Evolutionary conservation across 2,888 invertebrate species (phyloP).

Genomic region (Julus scandinavius): DNA sequence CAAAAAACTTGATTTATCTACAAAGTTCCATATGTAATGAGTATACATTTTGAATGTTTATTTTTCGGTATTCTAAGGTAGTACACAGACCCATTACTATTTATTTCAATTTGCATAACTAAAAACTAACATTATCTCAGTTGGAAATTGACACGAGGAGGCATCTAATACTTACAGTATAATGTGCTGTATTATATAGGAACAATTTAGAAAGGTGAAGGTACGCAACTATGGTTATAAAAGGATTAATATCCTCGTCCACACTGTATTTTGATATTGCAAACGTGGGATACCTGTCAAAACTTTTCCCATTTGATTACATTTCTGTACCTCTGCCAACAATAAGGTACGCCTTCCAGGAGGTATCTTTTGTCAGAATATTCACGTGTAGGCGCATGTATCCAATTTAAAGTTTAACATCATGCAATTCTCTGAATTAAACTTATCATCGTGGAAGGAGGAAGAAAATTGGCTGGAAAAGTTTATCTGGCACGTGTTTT

Average conservation of each 20-base stretch:
- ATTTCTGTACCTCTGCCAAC: neutral
- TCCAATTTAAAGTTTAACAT: neutral
- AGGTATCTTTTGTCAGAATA: neutral
- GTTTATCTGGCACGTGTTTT: neutral
- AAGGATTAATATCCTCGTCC: neutral
- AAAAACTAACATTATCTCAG: neutral
- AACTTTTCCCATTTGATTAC: neutral
- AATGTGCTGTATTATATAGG: too few species aligned
- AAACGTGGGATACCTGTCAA: conserved; percentile 3
- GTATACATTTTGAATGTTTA: too few species aligned
- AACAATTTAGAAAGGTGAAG: neutral
- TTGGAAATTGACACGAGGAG: neutral
- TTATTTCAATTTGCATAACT: neutral
- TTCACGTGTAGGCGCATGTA: neutral
- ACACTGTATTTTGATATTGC: neutral
- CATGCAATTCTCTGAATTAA: conserved; percentile 2
- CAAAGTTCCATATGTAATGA: too few species aligned
- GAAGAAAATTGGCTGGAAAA: neutral
- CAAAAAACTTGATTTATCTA: too few species aligned
- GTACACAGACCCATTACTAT: neutral
- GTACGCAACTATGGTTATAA: neutral
- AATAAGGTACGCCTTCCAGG: neutral
- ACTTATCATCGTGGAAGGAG: neutral
- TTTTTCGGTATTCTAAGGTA: neutral
- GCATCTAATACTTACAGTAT: neutral